These are phyloP conservation scores for Nannospalax galili DNA, from an alignment of 2,113 vertebrate genomes.

Conservation along the genomic window DNA sequence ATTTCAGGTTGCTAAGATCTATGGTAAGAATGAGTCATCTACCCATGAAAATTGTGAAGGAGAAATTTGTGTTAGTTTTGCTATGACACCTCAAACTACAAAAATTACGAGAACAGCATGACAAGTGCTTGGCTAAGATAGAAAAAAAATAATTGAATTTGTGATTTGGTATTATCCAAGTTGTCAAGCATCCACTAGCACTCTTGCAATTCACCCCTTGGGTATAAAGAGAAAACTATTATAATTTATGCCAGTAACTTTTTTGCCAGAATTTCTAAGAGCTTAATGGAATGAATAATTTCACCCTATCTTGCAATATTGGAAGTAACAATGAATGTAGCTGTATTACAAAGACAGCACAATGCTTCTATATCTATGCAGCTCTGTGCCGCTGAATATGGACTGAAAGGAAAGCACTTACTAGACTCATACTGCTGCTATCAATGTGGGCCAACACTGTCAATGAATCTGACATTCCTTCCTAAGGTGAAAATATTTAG, in stretches of 20 bases:
- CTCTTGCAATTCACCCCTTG: neutral
- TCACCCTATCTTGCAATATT: neutral
- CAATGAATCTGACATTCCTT: slow-evolving; percentile 18
- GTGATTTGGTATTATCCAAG: neutral
- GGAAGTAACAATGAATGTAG: neutral
- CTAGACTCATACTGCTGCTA: neutral
- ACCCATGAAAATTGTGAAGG: neutral
- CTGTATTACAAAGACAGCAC: neutral
- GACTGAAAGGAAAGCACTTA: neutral
- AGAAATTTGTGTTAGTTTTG: neutral
- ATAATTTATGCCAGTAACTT: neutral
- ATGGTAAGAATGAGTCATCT: neutral
- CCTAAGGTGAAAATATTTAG: neutral
- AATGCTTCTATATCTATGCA: neutral
- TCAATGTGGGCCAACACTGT: neutral
- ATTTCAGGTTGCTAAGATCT: neutral
- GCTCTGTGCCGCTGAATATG: neutral
- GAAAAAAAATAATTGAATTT: neutral
- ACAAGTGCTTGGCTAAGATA: neutral
- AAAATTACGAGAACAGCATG: neutral
- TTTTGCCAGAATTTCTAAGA: neutral
- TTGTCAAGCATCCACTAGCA: neutral
- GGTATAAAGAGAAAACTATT: neutral
- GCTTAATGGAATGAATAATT: neutral
- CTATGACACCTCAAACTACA: neutral